Percentiles rank a stretch among this genome's conserved stretches.
Evolutionary conservation across 2,113 vertebrate species (phyloP).

Genomic region (Python bivittatus): DNA sequence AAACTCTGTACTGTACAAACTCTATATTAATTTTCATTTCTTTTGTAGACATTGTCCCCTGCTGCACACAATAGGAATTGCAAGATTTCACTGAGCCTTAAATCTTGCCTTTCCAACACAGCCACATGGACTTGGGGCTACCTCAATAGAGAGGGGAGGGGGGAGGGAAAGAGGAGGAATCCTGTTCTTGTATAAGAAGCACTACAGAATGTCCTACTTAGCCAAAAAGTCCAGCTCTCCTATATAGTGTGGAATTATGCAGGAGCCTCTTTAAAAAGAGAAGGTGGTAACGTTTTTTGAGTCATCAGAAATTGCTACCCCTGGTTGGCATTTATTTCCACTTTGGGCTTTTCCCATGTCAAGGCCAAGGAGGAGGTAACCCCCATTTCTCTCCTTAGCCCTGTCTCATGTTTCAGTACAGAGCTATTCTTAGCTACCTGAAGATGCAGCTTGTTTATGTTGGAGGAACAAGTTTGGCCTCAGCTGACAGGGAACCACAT

Average conservation of each 20-base stretch:
- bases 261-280: not conserved
- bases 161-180: not conserved
- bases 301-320: not conserved
- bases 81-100: not conserved
- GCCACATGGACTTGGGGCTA: not conserved
- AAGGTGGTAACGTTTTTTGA: not conserved
- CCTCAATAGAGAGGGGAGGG: not conserved
- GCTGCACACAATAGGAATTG: not conserved
- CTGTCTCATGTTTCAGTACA: slow-evolving; percentile 21
- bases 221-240: not conserved
- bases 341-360: slow-evolving; percentile 31
- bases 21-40: not conserved
- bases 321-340: not conserved
- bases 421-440: slow-evolving; percentile 29
- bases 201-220: not conserved
- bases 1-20: not conserved
- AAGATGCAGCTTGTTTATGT: slow-evolving; percentile 18
- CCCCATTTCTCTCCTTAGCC: not conserved
- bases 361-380: slow-evolving; percentile 27
- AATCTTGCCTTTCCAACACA: not conserved
- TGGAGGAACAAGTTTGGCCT: slow-evolving; percentile 29
- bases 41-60: slow-evolving; percentile 14
- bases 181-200: not conserved
- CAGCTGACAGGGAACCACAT: slow-evolving; percentile 32
- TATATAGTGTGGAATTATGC: not conserved